These are phyloP conservation scores for Leptopilina drosophilae DNA, from an alignment of 2,888 invertebrate genomes.

Conservation along the genomic window DNA sequence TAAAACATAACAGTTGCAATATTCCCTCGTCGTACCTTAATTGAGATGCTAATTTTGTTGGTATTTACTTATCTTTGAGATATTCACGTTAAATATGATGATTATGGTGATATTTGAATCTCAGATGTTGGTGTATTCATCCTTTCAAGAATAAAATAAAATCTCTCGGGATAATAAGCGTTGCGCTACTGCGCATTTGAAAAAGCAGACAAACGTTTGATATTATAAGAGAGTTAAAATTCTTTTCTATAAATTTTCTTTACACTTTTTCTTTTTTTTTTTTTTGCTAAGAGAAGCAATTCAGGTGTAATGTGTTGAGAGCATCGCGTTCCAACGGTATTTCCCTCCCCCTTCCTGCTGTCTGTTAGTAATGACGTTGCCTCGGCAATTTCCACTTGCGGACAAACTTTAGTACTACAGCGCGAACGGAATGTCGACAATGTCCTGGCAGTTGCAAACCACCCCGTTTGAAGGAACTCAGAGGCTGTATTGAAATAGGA, in stretches of 20 bases:
- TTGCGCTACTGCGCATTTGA: no score
- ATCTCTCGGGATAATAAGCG: no score
- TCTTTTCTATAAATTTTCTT: background rate
- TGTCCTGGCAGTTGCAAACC: slow-evolving; percentile 20
- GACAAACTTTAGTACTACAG: slow-evolving; percentile 26
- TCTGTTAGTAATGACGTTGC: slow-evolving; percentile 22
- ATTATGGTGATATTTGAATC: no score
- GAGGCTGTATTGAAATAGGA: slow-evolving; percentile 26
- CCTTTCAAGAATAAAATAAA: no score
- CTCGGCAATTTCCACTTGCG: slow-evolving; percentile 17
- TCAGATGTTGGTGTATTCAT: no score
- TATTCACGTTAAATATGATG: no score
- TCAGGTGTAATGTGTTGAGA: slow-evolving; percentile 11
- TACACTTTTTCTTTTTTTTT: background rate
- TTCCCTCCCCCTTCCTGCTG: background rate
- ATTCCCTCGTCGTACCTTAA: no score
- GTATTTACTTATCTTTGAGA: no score
- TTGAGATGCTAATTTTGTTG: no score
- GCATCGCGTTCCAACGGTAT: slow-evolving; percentile 10
- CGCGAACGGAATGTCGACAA: slow-evolving; percentile 34
- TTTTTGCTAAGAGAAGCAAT: background rate
- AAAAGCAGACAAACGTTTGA: no score
- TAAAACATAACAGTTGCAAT: no score
- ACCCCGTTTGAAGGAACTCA: slow-evolving; percentile 25
- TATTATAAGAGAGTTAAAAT: background rate